Evolutionary conservation across 2,113 vertebrate species (phyloP).

Genomic region (Sander lucioperca): DNA sequence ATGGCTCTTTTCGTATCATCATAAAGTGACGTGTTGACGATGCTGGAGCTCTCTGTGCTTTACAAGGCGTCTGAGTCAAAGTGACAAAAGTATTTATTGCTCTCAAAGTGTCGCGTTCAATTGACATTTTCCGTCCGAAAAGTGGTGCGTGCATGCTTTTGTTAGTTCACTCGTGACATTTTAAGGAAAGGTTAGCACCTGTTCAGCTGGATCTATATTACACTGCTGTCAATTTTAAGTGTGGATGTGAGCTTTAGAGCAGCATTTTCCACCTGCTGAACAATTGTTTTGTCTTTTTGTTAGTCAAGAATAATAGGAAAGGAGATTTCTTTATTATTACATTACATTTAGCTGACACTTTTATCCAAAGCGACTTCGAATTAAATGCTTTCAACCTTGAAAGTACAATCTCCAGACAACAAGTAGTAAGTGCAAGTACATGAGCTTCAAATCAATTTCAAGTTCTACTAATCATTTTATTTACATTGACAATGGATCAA

Average conservation of each 20-base stretch:
- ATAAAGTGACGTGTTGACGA: neutral
- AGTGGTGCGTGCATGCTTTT: conserved; percentile 2
- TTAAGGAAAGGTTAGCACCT: conserved; percentile 44
- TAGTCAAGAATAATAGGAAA: no score
- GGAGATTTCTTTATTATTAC: no score
- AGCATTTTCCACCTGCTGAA: neutral
- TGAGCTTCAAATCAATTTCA: no score
- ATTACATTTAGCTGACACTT: no score
- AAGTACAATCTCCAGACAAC: no score
- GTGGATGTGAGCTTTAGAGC: neutral
- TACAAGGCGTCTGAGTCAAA: neutral
- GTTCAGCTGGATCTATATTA: conserved; percentile 9
- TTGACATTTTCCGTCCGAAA: conserved; percentile 24
- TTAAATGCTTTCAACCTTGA: no score
- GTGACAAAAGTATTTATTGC: conserved; percentile 12
- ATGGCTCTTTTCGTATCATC: neutral
- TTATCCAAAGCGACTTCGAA: no score
- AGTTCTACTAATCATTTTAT: neutral
- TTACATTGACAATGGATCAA: no score
- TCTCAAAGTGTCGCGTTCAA: neutral
- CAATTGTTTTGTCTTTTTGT: no score
- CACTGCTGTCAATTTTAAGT: neutral
- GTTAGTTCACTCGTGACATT: conserved; percentile 37
- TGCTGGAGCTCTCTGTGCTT: neutral
- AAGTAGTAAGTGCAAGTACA: no score